Evolutionary conservation across 2,113 vertebrate species (phyloP).

Genomic region (Phalacrocorax carbo): DNA sequence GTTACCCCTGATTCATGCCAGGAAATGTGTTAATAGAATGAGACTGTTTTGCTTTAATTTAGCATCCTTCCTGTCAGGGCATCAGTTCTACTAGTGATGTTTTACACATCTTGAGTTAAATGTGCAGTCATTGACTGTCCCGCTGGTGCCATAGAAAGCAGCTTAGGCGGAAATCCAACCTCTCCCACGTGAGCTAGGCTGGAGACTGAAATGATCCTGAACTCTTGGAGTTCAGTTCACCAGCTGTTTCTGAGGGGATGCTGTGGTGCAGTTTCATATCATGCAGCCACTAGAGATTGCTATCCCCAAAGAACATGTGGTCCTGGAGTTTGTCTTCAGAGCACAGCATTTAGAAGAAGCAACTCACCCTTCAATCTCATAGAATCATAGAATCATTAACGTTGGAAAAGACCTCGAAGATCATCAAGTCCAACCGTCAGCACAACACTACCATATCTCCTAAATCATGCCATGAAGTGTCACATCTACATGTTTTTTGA

Average conservation of each 20-base stretch:
- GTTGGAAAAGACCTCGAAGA: no score
- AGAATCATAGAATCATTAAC: no score
- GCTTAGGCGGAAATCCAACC: background rate
- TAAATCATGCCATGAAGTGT: no score
- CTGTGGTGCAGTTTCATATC: background rate
- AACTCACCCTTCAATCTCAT: no score
- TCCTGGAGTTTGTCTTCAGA: background rate
- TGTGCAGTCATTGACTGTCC: background rate
- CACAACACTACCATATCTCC: no score
- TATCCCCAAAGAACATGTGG: background rate
- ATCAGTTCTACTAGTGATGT: background rate
- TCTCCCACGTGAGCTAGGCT: background rate
- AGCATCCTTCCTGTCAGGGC: background rate
- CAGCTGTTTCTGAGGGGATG: background rate
- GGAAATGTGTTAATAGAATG: background rate
- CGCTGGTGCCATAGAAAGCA: background rate
- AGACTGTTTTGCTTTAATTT: background rate
- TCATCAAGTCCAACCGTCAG: no score
- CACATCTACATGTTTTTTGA: no score
- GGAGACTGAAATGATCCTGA: background rate
- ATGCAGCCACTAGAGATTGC: background rate
- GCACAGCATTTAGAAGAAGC: background rate
- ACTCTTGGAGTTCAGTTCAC: background rate
- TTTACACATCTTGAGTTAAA: background rate
- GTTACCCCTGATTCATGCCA: background rate